These are phyloP conservation scores for Conus canariensis DNA, from an alignment of 2,888 invertebrate genomes.

Conservation along the genomic window DNA sequence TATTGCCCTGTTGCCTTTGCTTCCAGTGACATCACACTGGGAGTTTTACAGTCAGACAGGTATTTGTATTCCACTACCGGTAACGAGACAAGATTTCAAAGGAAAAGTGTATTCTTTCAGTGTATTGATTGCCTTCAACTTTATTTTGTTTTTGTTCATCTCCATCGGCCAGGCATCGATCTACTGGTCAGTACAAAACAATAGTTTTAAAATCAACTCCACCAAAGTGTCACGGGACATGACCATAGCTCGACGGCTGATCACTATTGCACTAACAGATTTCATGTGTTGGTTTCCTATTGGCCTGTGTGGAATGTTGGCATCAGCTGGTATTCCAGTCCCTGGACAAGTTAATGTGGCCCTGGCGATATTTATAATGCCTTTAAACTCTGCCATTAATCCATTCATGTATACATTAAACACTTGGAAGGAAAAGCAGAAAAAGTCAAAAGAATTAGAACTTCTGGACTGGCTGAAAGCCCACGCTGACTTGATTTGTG, in stretches of 20 bases:
- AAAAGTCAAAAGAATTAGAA: not conserved
- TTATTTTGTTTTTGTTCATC: not conserved
- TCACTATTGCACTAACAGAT: not conserved
- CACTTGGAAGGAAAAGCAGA: not conserved
- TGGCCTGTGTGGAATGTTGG: not conserved
- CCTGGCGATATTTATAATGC: not conserved
- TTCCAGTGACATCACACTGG: constrained; percentile 12
- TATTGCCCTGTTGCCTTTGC: not conserved
- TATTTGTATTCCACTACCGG: not conserved
- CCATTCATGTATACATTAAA: not conserved
- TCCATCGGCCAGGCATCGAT: constrained; percentile 70
- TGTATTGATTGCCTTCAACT: not conserved
- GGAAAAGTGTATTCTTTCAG: not conserved
- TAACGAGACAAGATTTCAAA: not conserved
- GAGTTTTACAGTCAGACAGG: constrained; percentile 2
- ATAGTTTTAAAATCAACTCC: not conserved
- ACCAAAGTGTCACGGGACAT: constrained; percentile 6
- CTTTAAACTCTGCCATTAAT: constrained; percentile 1
- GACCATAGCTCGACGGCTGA: constrained; percentile 1
- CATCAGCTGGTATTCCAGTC: not conserved
- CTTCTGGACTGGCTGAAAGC: not conserved
- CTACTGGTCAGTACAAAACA: constrained; percentile 61
- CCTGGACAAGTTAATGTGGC: constrained; percentile 1
- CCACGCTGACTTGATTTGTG: not conserved
- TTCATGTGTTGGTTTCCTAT: constrained; percentile 24